Evolutionary conservation across 2,888 invertebrate species (phyloP), one percentile per base, ranked within the genome.

Genomic region (Oscheius sp.): DNA sequence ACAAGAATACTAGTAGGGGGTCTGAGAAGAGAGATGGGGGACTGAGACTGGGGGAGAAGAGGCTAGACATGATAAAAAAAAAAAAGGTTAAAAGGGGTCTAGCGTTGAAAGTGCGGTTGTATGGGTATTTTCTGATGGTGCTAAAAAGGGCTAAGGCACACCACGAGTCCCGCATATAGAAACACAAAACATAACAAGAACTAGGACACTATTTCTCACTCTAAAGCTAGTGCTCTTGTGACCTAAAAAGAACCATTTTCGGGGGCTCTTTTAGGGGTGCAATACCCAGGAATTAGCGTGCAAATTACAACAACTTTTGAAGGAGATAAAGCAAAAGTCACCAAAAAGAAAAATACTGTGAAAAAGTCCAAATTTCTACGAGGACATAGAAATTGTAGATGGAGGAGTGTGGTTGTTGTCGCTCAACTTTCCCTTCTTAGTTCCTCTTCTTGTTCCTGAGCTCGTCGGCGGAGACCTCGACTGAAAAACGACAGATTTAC

Each of bases 381-480:
- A 11, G 47, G 71, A 1, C 42, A 48, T 57, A 71, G 71, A 71
- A 71, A 71, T 21, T 42, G 35, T 50, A 9, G 66, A 50, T 21
- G 48, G 35, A 60, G 37, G 21, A 48, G 47, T 5, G 42, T 42
- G 42, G 42, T 42, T 5, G 42, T 42, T 7, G 4, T 5, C 4
- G 42, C 42, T 42, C 42, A 42, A 21, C 21, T 21, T 21, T 21
- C 21, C 21, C 21, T 21, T 42, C 50, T 71, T 71, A 71, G 29
- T 71, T 29, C 57, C 48, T 71, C 60, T 71, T 71, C 71, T 71
- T 42, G 42, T 42, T 71, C 37, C 53, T 55, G 42, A 55, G 55
- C 35, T 70, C 58, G 7, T 70, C 57, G 37, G 47, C 63, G 29
- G 63, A 63, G 63, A 63, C 63, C 29, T 71, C 71, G 29, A 60